phyloP scores from a whole-genome alignment of 2,888 invertebrate species.

The Pyrocoelia pectoralis region DNA sequence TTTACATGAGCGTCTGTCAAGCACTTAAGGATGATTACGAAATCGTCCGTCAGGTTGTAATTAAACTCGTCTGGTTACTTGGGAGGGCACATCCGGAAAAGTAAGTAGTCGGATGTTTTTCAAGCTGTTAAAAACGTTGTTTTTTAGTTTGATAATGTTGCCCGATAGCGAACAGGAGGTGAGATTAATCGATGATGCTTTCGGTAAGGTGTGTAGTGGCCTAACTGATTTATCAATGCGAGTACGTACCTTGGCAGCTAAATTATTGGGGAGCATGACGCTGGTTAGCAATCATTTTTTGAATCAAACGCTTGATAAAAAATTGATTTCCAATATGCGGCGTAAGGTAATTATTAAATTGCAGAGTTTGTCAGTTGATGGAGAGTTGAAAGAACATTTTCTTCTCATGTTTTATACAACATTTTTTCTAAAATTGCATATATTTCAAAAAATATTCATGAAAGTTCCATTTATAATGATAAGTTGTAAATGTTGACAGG shows the following conservation, averaged over 20 bases:
- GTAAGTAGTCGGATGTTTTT: conserved; percentile 61
- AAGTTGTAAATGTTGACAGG: too few species aligned
- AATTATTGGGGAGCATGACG: conserved; percentile 85
- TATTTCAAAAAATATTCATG: too few species aligned
- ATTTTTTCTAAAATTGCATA: too few species aligned
- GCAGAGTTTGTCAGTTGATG: too few species aligned
- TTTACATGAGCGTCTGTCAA: conserved; percentile 74
- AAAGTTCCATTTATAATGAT: too few species aligned
- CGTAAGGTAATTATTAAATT: conserved; percentile 63
- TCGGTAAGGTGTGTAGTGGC: conserved; percentile 92
- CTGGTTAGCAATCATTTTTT: conserved; percentile 89
- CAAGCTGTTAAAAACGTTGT: too few species aligned
- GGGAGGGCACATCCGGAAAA: conserved; percentile 89
- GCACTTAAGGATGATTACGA: conserved; percentile 93
- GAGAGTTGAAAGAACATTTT: too few species aligned
- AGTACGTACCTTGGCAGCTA: conserved; percentile 85
- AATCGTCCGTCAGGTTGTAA: conserved; percentile 86
- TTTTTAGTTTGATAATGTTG: conserved; percentile 73
- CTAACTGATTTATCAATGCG: conserved; percentile 92
- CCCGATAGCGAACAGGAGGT: conserved; percentile 84
- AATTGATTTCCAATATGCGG: conserved; percentile 94
- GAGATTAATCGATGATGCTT: conserved; percentile 93
- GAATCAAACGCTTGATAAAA: conserved; percentile 96
- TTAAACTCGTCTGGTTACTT: conserved; percentile 85
- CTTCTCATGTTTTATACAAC: too few species aligned